Conservation (phyloP, 2,797 vertebrate species). For the Sylvilagus floridanus region DNA sequence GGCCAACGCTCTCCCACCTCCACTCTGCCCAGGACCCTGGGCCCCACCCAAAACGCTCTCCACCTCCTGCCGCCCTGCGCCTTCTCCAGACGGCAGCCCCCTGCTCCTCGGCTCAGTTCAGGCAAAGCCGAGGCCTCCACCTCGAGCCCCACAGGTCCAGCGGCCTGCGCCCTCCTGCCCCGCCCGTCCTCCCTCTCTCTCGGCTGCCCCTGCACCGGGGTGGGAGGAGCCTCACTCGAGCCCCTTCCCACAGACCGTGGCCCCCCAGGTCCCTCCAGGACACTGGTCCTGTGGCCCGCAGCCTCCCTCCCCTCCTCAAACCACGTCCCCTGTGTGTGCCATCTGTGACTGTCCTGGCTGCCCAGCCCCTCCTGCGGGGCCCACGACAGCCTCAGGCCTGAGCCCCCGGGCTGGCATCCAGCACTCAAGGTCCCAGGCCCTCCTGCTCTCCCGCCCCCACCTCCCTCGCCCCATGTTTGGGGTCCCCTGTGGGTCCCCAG, state of each 20-base stretch:
- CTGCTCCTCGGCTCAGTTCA: too few relatives aligned
- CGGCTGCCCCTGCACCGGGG: not conserved
- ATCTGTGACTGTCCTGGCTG: not conserved
- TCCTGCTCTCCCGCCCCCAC: rapidly evolving
- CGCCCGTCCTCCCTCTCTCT: rapidly evolving
- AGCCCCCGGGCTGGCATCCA: not conserved
- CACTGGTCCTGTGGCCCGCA: not conserved
- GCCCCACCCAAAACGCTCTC: not conserved
- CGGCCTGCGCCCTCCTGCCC: rapidly evolving
- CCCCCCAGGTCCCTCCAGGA: not conserved
- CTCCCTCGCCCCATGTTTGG: rapidly evolving
- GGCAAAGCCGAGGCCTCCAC: too few relatives aligned
- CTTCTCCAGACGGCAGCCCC: not conserved
- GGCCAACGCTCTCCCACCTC: not conserved
- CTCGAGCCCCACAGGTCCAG: not conserved
- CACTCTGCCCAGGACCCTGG: not conserved
- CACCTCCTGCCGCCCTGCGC: not conserved
- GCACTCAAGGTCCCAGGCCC: not conserved
- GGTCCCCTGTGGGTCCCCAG: too few relatives aligned
- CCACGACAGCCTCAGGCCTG: not conserved
- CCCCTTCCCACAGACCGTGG: not conserved
- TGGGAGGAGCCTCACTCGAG: too few relatives aligned
- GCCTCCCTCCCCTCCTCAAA: not conserved
- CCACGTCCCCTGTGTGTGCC: too few relatives aligned
- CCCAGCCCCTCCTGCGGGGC: too few relatives aligned